A percentile compares a stretch with the other conserved stretches of the same genome.
phyloP scores from a whole-genome alignment of 2,797 vertebrate genomes.

The Protosalanx chinensis region DNA sequence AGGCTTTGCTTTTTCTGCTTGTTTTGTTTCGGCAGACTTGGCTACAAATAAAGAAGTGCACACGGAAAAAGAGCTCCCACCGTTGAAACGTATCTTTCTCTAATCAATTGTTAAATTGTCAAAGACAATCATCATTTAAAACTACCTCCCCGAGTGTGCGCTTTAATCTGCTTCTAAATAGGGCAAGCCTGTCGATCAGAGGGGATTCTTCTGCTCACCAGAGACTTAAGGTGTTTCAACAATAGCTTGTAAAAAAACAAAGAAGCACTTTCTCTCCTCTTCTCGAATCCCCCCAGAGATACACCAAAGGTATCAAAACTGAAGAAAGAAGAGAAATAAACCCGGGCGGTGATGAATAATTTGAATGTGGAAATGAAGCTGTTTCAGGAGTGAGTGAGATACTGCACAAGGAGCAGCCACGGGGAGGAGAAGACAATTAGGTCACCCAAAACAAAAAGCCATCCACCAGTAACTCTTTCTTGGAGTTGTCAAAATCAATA shows the following conservation, averaged over 20 bases:
- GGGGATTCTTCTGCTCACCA: conserved; percentile 67
- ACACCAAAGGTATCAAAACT: conserved; percentile 81
- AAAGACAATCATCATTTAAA: conserved; percentile 77
- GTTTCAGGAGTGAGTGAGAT: conserved; percentile 67
- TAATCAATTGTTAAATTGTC: conserved; percentile 76
- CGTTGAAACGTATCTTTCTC: conserved; percentile 75
- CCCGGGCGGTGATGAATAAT: conserved; percentile 80
- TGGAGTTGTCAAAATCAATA: conserved; percentile 75
- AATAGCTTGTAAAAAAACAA: conserved; percentile 70
- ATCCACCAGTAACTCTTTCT: conserved; percentile 68
- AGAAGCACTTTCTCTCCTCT: conserved; percentile 60
- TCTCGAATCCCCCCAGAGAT: conserved; percentile 78
- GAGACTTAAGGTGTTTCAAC: conserved; percentile 83
- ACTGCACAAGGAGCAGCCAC: conserved; percentile 73
- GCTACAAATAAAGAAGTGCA: conserved; percentile 20
- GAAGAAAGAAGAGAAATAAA: conserved; percentile 76
- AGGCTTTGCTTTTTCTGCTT: neutral
- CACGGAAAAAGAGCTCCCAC: conserved; percentile 41
- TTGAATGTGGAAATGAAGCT: conserved; percentile 80
- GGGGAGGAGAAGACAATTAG: conserved; percentile 75
- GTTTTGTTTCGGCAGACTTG: conserved; percentile 39
- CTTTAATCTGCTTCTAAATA: conserved; percentile 82
- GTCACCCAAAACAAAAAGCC: conserved; percentile 75
- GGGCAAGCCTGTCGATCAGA: conserved; percentile 80
- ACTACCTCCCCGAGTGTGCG: conserved; percentile 72